phyloP scores from a whole-genome alignment of 1,140 invertebrate genomes.

The Anastatus disparis region DNA sequence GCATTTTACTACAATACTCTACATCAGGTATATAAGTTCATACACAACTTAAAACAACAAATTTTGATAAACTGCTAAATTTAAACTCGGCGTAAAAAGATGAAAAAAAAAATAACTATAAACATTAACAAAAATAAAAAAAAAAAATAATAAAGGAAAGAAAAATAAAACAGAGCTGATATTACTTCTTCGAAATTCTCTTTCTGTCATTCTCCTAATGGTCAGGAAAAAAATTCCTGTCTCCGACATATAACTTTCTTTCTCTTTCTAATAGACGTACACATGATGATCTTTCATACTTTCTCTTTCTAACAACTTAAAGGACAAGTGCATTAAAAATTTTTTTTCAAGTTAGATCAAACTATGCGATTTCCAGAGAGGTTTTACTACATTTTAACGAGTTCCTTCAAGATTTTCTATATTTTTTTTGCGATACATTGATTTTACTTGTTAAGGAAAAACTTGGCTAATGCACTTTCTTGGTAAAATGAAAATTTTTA shows the following conservation, averaged over 20 bases:
- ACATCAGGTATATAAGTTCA: background rate
- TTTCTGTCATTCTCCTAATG: constrained; percentile 25
- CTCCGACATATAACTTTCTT: background rate
- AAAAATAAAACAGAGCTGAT: too few species aligned
- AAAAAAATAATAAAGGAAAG: too few species aligned
- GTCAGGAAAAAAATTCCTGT: constrained; percentile 4
- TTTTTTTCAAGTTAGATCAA: background rate
- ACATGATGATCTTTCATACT: background rate
- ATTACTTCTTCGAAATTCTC: constrained; percentile 30
- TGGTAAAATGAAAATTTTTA: too few species aligned
- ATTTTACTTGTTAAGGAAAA: too few species aligned
- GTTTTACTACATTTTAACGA: constrained; percentile 24
- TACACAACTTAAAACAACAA: background rate
- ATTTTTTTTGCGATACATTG: background rate
- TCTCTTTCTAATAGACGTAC: background rate
- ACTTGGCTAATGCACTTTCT: background rate
- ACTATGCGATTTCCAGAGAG: background rate
- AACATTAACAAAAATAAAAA: too few species aligned
- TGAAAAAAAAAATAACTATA: too few species aligned
- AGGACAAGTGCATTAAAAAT: background rate
- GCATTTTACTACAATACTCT: background rate
- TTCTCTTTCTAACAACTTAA: background rate
- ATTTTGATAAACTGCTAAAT: constrained; percentile 5
- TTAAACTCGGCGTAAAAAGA: background rate
- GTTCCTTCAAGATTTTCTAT: background rate